These are phyloP conservation scores for Lycia hirtaria DNA, from an alignment of 2,888 invertebrate species.

Conservation along the genomic window DNA sequence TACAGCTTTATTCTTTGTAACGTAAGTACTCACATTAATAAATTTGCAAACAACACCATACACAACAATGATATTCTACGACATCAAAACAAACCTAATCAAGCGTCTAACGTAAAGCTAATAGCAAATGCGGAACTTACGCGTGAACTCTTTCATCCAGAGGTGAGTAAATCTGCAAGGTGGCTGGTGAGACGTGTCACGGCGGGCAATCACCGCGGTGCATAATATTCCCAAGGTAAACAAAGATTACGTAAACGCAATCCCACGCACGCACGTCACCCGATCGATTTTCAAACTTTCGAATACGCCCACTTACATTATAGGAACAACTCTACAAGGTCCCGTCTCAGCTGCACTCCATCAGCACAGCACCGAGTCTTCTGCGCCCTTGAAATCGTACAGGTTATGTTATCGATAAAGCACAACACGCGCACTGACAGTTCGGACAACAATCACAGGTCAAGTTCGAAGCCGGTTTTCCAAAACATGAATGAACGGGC, in stretches of 20 bases:
- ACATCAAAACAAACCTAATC: background rate
- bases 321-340: conserved; percentile 65
- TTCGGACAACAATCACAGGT: conserved; percentile 79
- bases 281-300: conserved; percentile 85
- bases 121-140: conserved; percentile 50
- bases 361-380: conserved; percentile 70
- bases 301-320: conserved; percentile 82
- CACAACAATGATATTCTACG: no score
- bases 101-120: conserved; percentile 29
- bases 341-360: conserved; percentile 62
- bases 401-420: conserved; percentile 85
- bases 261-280: conserved; percentile 84
- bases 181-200: conserved; percentile 53
- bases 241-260: conserved; percentile 85
- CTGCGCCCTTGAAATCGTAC: conserved; percentile 81
- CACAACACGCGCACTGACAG: conserved; percentile 84
- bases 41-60: no score
- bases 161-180: conserved; percentile 32
- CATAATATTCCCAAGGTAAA: conserved; percentile 84
- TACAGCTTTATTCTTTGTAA: no score
- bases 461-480: conserved; percentile 72
- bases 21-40: no score
- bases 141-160: conserved; percentile 41
- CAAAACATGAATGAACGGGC: conserved; percentile 53
- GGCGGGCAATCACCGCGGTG: conserved; percentile 68